phyloP scores from a whole-genome alignment of 2,888 invertebrate genomes.

The Pristionchus mayeri region DNA sequence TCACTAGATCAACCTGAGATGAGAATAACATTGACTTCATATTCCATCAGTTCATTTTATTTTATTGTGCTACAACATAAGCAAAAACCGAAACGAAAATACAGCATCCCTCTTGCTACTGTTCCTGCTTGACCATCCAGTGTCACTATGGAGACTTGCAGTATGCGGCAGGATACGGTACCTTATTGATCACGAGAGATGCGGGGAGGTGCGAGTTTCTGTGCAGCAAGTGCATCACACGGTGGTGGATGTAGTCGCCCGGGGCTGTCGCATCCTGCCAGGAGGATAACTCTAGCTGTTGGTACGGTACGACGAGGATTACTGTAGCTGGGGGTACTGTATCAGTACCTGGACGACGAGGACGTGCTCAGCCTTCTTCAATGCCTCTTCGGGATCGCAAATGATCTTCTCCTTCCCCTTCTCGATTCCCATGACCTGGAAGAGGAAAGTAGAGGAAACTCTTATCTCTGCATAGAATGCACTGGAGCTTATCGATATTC shows the following conservation, averaged over 20 bases:
- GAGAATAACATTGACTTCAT: too few relatives aligned
- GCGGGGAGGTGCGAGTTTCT: slow-evolving; percentile 76
- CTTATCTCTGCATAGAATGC: too few relatives aligned
- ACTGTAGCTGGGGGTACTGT: not conserved
- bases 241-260: slow-evolving; percentile 73
- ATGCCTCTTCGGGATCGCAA: slow-evolving; percentile 72
- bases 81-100: too few relatives aligned
- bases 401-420: slow-evolving; percentile 63
- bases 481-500: too few relatives aligned
- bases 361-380: slow-evolving; percentile 71
- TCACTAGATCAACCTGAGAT: slow-evolving; percentile 80
- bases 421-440: slow-evolving; percentile 50
- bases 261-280: slow-evolving; percentile 70
- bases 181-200: slow-evolving; percentile 91
- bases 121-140: not conserved
- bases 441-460: not conserved
- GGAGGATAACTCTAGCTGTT: too few relatives aligned
- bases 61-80: too few relatives aligned
- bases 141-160: too few relatives aligned
- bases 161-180: slow-evolving; percentile 78
- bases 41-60: too few relatives aligned
- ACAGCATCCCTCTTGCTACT: too few relatives aligned
- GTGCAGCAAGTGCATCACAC: slow-evolving; percentile 73
- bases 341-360: slow-evolving; percentile 70
- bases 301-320: too few relatives aligned